A percentile compares a stretch with the other conserved stretches of the same genome.
These are phyloP conservation scores for Hippolais icterina DNA, from an alignment of 2,113 vertebrate genomes.

Conservation along the genomic window DNA sequence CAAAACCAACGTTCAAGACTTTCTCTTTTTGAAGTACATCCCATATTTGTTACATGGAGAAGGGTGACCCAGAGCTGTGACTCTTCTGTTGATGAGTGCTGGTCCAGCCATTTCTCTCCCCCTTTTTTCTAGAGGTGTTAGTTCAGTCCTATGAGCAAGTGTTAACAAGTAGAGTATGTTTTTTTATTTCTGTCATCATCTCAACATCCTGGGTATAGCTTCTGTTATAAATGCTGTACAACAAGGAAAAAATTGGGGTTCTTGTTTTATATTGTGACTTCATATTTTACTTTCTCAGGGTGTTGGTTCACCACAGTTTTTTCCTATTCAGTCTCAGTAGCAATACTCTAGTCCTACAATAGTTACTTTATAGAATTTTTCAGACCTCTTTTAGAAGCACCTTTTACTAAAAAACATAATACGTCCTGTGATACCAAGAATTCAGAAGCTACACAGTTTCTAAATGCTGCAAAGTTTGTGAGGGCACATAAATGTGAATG, in stretches of 20 bases:
- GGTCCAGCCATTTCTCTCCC: background rate
- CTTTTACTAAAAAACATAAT: background rate
- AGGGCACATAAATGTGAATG: background rate
- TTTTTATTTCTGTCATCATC: background rate
- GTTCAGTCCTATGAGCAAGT: background rate
- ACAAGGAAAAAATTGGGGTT: fast-evolving
- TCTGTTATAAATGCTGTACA: background rate
- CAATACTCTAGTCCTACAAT: background rate
- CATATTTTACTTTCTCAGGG: background rate
- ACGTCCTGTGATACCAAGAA: background rate
- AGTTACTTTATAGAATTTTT: background rate
- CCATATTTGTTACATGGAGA: background rate
- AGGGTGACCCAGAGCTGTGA: background rate
- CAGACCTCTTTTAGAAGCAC: background rate
- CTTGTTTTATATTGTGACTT: background rate
- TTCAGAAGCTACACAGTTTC: background rate
- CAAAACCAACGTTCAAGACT: background rate
- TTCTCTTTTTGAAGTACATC: background rate
- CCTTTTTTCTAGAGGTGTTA: background rate
- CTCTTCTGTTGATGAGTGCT: background rate
- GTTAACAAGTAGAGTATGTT: background rate
- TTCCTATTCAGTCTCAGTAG: background rate
- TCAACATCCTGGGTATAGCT: background rate
- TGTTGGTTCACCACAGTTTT: background rate
- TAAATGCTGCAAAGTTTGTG: background rate